Evolutionary conservation across 1,140 invertebrate species (phyloP), one percentile per base, ranked within the genome.

Genomic region (Bacillus rossius): DNA sequence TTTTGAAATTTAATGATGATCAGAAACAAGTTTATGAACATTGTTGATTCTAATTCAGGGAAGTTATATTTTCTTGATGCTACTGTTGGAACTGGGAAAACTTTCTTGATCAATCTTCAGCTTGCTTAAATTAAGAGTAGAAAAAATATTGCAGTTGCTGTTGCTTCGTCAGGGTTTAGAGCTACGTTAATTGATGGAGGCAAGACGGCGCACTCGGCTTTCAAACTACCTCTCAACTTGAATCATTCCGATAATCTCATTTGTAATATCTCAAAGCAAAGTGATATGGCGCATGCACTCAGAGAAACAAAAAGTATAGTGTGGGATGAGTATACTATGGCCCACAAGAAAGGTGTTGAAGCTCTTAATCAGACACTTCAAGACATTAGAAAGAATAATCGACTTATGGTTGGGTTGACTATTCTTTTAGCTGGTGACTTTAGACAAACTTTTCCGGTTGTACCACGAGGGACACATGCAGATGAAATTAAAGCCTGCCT

Each of bases 141-240:
- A 49, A 48, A 7, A 23, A 29, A 29, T 69, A n/a, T n/a, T 56
- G 71, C 73, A 26, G 42, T 80, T 8, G 74, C 75, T 4, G 62
- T 79, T 38, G 78, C 79, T 51, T 79, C 73, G 43, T 80, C 78
- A 25, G 78, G 77, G 53, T 80, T 83, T 49, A 79, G 79, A 20
- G 76, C 78, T 25, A 80, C 74, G 42, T 67, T 81, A 22, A 57
- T 81, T 49, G 54, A 68, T 48, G 71, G 72, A 61, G 80, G 79
- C 19, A 59, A 71, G 67, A 83, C 77, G 34, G 73, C 73, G 49
- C 77, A 81, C 72, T 78, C 71, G 4, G 68, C 71, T 47, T 74
- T 83, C 20, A 79, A 78, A 65, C 57, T 79, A 17, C 70, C 74
- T 54, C 57, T 71, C 17, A 69, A 65, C 42, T 20, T 77, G 8